A percentile compares a stretch with the other conserved stretches of the same genome.
Conservation (phyloP, 2,797 vertebrate species). For the Labroides dimidiatus region DNA sequence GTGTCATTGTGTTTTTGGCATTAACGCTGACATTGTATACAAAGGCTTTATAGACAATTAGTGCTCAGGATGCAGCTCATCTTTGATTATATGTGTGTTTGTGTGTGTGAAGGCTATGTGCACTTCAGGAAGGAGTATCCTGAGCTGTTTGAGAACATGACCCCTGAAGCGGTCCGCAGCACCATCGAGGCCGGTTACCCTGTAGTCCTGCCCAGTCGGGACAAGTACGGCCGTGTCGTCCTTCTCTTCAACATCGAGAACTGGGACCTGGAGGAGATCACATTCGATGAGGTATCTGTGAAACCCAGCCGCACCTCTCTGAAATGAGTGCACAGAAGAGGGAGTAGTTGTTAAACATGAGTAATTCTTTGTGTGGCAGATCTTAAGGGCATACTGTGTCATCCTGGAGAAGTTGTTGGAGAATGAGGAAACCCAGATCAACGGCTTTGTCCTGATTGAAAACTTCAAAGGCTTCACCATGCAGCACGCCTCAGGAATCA, state of each 20-base stretch:
- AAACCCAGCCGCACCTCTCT: neutral
- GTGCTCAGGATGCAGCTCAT: neutral
- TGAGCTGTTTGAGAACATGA: constrained; percentile 94
- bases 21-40: constrained; percentile 4
- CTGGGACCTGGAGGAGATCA: constrained; percentile 98
- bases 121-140: constrained; percentile 95
- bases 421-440: constrained; percentile 98
- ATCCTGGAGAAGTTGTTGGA: constrained; percentile 96
- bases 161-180: constrained; percentile 91
- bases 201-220: constrained; percentile 91
- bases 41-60: constrained; percentile 15
- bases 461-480: constrained; percentile 98
- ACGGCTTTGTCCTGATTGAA: constrained; percentile 96
- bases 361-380: constrained; percentile 75
- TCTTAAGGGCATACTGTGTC: constrained; percentile 95
- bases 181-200: constrained; percentile 97
- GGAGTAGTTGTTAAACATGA: neutral
- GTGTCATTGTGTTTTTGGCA: constrained; percentile 55
- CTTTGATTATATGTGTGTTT: constrained; percentile 15
- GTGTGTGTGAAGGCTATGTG: constrained; percentile 87
- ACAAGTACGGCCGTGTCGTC: constrained; percentile 93
- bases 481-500: constrained; percentile 96
- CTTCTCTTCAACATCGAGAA: constrained; percentile 98
- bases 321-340: neutral
- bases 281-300: constrained; percentile 93